phyloP scores from a whole-genome alignment of 2,888 invertebrate genomes.

The Lathronympha strigana region DNA sequence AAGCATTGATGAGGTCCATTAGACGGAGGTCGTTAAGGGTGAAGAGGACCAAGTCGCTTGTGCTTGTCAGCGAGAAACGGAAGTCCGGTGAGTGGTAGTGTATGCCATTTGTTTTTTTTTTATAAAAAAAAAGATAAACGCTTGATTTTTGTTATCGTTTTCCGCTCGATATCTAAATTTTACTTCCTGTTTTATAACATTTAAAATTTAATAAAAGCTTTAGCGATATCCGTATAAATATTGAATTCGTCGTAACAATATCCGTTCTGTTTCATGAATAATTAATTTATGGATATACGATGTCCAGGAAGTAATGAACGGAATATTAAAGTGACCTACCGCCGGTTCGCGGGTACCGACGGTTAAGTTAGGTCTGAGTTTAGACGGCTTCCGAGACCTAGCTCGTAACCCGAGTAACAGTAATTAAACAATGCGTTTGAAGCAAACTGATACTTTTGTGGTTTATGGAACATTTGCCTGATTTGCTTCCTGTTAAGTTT shows the following conservation, averaged over 20 bases:
- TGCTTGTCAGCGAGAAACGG: conserved; percentile 89
- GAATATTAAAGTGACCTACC: conserved; percentile 40
- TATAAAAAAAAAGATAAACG: conserved; percentile 1
- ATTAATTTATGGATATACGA: conserved; percentile 22
- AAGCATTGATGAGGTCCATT: conserved; percentile 89
- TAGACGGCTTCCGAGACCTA: conserved; percentile 22
- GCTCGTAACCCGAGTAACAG: conserved; percentile 25
- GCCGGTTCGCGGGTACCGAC: conserved; percentile 23
- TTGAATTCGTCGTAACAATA: conserved; percentile 17
- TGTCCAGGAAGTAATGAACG: conserved; percentile 37
- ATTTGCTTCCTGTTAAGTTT: conserved; percentile 4
- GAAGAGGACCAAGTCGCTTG: conserved; percentile 89
- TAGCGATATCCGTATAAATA: background rate
- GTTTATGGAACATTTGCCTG: background rate
- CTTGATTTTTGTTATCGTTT: background rate
- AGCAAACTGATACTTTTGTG: background rate
- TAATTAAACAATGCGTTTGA: conserved; percentile 16
- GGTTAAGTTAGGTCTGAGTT: conserved; percentile 13
- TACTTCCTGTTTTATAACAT: conserved; percentile 6
- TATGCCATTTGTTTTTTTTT: conserved; percentile 56
- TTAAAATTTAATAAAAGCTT: background rate
- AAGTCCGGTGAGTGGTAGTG: conserved; percentile 90
- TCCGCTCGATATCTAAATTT: background rate
- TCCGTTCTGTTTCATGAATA: conserved; percentile 23
- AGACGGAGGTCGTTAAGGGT: conserved; percentile 88